Percentiles rank a stretch among this genome's conserved stretches.
Conservation (phyloP, 2,888 invertebrate genomes). For the Fabriciana adippe region DNA sequence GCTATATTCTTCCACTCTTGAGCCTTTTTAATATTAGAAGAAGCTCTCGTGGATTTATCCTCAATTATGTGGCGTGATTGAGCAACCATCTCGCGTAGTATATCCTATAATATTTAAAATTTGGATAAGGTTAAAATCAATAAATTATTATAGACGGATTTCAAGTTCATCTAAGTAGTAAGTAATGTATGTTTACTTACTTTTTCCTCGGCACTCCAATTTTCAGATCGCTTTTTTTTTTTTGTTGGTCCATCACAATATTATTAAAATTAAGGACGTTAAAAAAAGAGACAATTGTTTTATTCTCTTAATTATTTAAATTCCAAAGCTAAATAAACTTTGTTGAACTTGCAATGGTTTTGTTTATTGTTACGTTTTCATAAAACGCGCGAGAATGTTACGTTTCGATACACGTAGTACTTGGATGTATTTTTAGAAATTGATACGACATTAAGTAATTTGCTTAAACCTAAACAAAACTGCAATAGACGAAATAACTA, state of each 20-base stretch:
- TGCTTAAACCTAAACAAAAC: too few species aligned
- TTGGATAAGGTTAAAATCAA: neutral
- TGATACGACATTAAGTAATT: too few species aligned
- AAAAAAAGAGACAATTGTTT: neutral
- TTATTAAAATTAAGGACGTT: neutral
- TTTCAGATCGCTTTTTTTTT: constrained; percentile 9
- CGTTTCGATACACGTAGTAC: too few species aligned
- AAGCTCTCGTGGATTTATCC: neutral
- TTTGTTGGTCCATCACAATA: constrained; percentile 9
- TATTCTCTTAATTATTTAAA: neutral
- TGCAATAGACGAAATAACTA: too few species aligned
- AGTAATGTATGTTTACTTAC: constrained; percentile 15
- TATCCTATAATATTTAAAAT: neutral
- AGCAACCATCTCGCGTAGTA: neutral
- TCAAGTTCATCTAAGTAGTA: constrained; percentile 4
- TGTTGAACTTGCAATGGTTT: constrained; percentile 1
- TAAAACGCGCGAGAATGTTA: neutral
- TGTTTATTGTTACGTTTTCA: constrained; percentile 2
- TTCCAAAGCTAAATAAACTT: constrained; percentile 4
- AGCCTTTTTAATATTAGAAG: too few species aligned
- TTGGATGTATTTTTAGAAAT: too few species aligned
- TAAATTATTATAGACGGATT: constrained; percentile 4
- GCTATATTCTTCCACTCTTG: too few species aligned
- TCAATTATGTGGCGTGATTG: neutral
- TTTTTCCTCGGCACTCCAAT: constrained; percentile 14